These are phyloP conservation scores for Chironomus riparius DNA, from an alignment of 2,888 invertebrate genomes.

Conservation along the genomic window DNA sequence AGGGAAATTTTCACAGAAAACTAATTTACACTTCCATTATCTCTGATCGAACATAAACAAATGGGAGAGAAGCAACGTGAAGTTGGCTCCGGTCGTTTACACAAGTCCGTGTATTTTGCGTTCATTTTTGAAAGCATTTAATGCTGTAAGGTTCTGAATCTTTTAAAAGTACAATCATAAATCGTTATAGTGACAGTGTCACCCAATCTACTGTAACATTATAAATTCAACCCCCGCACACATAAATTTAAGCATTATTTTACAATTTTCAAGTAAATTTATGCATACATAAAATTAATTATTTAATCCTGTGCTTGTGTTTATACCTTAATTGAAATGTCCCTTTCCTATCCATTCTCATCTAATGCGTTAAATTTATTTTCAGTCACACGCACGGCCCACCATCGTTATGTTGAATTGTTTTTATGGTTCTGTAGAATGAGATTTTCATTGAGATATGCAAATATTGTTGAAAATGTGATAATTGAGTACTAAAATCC, in stretches of 20 bases:
- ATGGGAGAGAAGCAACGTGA: neutral
- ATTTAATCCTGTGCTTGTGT: neutral
- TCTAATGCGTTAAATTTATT: neutral
- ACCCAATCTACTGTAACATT: neutral
- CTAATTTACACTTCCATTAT: too few species aligned
- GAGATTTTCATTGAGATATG: neutral
- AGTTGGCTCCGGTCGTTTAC: neutral
- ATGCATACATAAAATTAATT: neutral
- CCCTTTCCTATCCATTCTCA: neutral
- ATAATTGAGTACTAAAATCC: constrained; percentile 6
- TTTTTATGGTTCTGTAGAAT: too few species aligned
- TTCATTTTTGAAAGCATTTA: neutral
- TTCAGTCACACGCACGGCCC: neutral
- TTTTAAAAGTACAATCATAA: neutral
- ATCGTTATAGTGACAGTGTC: neutral
- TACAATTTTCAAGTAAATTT: neutral
- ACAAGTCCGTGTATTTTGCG: neutral
- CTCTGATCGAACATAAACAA: neutral
- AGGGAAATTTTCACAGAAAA: too few species aligned
- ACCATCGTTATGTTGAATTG: neutral
- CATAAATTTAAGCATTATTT: neutral
- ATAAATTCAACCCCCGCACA: neutral
- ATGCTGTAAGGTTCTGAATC: neutral
- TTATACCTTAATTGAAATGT: neutral
- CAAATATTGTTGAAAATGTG: neutral